These are phyloP conservation scores for Pyxicephalus adspersus DNA, from an alignment of 2,113 vertebrate genomes.

Conservation along the genomic window DNA sequence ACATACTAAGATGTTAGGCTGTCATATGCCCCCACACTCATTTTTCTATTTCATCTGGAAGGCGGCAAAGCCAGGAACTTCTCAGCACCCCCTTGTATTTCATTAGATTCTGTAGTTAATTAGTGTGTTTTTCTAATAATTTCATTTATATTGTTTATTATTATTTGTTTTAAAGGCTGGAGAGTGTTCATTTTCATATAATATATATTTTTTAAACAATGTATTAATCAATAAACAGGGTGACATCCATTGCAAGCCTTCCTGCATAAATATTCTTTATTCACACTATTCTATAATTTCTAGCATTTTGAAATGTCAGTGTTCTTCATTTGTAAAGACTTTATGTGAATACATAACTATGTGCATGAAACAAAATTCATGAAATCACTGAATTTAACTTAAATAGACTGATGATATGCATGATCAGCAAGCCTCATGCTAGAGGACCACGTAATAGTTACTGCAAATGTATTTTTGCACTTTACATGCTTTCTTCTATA, in stretches of 20 bases:
- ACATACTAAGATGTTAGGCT: too few relatives aligned
- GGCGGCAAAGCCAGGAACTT: too few relatives aligned
- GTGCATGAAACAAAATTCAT: neutral
- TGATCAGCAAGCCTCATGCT: neutral
- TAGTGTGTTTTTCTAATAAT: too few relatives aligned
- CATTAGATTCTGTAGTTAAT: too few relatives aligned
- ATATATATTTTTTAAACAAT: neutral
- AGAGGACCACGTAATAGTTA: neutral
- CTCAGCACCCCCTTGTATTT: too few relatives aligned
- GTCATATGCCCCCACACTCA: too few relatives aligned
- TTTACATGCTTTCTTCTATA: too few relatives aligned
- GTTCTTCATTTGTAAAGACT: neutral
- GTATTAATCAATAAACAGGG: neutral
- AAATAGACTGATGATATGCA: slow-evolving; percentile 14
- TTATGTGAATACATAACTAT: neutral
- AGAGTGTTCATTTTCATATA: neutral
- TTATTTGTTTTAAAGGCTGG: too few relatives aligned
- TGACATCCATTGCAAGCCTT: neutral
- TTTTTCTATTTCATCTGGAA: too few relatives aligned
- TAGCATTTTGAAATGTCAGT: neutral
- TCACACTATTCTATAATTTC: neutral
- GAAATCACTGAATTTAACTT: slow-evolving; percentile 5
- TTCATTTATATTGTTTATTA: too few relatives aligned
- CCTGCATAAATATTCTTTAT: slow-evolving; percentile 13
- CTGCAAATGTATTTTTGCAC: neutral